Evolutionary conservation across 1,140 invertebrate genomes (phyloP).

Genomic region (Bombyx mori): DNA sequence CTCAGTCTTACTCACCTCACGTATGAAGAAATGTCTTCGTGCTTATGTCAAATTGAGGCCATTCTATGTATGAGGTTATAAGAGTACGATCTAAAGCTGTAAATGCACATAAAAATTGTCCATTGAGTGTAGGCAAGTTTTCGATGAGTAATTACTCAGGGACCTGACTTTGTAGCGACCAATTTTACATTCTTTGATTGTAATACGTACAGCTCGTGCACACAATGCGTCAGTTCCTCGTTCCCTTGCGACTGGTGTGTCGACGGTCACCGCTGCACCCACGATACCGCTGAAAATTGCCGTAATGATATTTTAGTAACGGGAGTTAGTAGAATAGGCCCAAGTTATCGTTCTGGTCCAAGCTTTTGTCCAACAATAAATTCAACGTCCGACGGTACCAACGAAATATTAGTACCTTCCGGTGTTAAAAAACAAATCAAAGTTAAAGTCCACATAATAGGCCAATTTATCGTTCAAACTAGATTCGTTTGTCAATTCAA

Average conservation of each 20-base stretch:
- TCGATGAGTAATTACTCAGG: no score
- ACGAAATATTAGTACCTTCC: slow-evolving; percentile 92
- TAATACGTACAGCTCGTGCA: slow-evolving; percentile 95
- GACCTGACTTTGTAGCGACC: slow-evolving; percentile 94
- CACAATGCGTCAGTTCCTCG: slow-evolving; percentile 92
- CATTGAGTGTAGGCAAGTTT: no score
- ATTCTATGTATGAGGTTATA: no score
- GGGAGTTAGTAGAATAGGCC: slow-evolving; percentile 90
- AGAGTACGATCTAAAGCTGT: no score
- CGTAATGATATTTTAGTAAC: slow-evolving; percentile 95
- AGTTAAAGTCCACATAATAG: slow-evolving; percentile 95
- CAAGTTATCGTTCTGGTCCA: slow-evolving; percentile 93
- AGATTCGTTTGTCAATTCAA: slow-evolving; percentile 96
- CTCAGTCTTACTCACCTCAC: no score
- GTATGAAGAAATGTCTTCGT: no score
- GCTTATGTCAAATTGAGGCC: no score
- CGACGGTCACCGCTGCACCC: slow-evolving; percentile 96
- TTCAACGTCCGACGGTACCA: slow-evolving; percentile 86
- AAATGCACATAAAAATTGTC: no score
- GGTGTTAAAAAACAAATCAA: slow-evolving; percentile 90
- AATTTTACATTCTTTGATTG: slow-evolving; percentile 99
- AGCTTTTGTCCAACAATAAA: slow-evolving; percentile 95
- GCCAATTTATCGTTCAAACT: slow-evolving; percentile 94
- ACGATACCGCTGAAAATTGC: slow-evolving; percentile 95
- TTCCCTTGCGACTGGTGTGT: slow-evolving; percentile 98